Conservation (phyloP, 1,140 invertebrate genomes). For the Zaprionus gabonicus region DNA sequence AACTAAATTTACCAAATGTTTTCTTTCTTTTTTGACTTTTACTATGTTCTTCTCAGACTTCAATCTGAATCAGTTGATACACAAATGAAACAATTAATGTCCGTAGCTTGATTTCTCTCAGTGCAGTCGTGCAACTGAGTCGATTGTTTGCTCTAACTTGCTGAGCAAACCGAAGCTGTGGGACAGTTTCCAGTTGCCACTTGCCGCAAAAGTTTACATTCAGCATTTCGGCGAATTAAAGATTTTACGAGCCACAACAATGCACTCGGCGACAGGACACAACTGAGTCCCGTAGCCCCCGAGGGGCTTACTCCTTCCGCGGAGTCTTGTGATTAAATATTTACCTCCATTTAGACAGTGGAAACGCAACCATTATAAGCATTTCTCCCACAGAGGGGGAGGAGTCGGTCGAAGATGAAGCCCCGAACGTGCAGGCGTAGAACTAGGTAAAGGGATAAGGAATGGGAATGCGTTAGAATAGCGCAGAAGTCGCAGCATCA, state of each 20-base stretch:
- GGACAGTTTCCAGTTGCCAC: constrained; percentile 2
- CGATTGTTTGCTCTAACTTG: constrained; percentile 3
- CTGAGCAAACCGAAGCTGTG: not conserved
- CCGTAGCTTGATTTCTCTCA: not conserved
- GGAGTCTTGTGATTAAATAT: constrained; percentile 39
- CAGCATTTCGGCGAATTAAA: constrained; percentile 31
- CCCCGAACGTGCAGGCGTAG: constrained; percentile 32
- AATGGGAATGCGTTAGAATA: not conserved
- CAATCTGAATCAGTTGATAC: too few relatives aligned
- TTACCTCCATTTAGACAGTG: constrained; percentile 41
- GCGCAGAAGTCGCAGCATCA: constrained; percentile 32
- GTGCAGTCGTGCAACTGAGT: not conserved
- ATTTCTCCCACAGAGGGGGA: constrained; percentile 19
- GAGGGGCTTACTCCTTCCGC: not conserved
- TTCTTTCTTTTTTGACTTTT: too few relatives aligned
- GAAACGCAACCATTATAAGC: constrained; percentile 36
- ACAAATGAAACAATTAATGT: not conserved
- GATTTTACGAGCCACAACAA: constrained; percentile 40
- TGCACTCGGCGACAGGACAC: constrained; percentile 22
- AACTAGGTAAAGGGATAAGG: not conserved
- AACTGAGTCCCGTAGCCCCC: not conserved
- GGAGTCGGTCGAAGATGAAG: not conserved
- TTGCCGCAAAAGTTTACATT: constrained; percentile 12
- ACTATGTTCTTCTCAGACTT: too few relatives aligned
- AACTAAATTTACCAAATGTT: too few relatives aligned